Percentiles rank a stretch among this genome's conserved stretches.
Conservation (phyloP, 2,113 vertebrate genomes). For the Phaetusa simplex region DNA sequence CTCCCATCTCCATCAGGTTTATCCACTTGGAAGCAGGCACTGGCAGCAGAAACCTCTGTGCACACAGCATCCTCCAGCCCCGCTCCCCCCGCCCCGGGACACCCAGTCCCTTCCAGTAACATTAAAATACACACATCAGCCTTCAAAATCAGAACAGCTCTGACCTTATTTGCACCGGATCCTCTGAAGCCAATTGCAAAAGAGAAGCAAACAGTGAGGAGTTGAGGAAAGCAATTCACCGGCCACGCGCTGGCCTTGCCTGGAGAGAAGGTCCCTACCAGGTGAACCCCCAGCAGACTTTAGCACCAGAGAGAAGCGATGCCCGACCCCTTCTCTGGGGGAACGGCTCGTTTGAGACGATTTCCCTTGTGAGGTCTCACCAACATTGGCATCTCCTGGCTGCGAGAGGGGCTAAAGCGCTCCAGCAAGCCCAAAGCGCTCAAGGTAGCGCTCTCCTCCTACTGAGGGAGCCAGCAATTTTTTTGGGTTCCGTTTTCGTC, state of each 20-base stretch:
- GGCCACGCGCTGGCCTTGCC: not conserved
- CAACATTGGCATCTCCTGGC: not conserved
- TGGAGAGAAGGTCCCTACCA: not conserved
- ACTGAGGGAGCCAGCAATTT: not conserved
- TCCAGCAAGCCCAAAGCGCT: not conserved
- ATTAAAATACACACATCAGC: not conserved
- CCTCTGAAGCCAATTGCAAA: conserved; percentile 79
- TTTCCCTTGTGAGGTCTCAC: not conserved
- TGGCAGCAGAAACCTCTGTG: conserved; percentile 37
- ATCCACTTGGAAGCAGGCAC: not conserved
- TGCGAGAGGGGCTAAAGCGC: not conserved
- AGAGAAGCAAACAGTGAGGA: conserved; percentile 78
- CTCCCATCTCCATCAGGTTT: not conserved
- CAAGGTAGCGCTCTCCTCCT: not conserved
- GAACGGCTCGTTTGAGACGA: accelerated
- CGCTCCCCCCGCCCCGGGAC: not conserved
- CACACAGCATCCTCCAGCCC: not conserved
- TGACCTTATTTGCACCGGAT: conserved; percentile 74
- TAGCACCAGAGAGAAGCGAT: not conserved
- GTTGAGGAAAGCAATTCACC: not conserved
- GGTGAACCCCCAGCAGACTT: not conserved
- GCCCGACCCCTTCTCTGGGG: not conserved
- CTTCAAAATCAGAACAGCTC: not conserved
- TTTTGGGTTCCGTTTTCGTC: not conserved
- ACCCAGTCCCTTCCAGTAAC: not conserved